A percentile compares a stretch with the other conserved stretches of the same genome.
phyloP scores from a whole-genome alignment of 2,113 vertebrate species.

The Prionailurus viverrinus region DNA sequence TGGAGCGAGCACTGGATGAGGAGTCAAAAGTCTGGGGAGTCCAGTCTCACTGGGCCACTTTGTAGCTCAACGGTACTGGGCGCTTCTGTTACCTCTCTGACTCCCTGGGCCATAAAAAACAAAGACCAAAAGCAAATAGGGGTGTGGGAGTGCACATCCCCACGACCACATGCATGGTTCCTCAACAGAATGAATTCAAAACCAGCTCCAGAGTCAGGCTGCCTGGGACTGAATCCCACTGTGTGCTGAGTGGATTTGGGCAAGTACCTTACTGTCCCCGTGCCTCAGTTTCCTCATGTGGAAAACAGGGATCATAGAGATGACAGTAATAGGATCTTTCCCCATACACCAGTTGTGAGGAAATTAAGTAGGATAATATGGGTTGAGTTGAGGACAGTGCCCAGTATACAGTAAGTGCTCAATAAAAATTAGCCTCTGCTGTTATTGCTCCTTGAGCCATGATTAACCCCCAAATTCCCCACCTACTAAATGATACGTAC shows the following conservation, averaged over 20 bases:
- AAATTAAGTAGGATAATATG: neutral
- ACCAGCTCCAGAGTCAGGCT: neutral
- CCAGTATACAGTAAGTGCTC: neutral
- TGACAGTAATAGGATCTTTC: neutral
- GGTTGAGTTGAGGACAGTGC: neutral
- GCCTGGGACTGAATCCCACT: neutral
- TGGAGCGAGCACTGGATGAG: neutral
- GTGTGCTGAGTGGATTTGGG: neutral
- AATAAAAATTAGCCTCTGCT: neutral
- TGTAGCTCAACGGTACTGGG: neutral
- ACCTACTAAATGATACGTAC: neutral
- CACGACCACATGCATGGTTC: neutral
- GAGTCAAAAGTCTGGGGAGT: neutral
- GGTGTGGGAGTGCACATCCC: accelerated
- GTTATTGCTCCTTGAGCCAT: neutral
- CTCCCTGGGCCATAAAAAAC: neutral
- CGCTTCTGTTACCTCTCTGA: neutral
- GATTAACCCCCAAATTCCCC: neutral
- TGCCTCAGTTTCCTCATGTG: neutral
- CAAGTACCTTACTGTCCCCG: neutral
- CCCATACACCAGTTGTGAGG: neutral
- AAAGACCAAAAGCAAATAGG: neutral
- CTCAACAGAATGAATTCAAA: neutral
- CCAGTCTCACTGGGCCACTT: neutral
- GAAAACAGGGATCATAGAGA: neutral